Evolutionary conservation across 1,140 invertebrate genomes (phyloP).

Genomic region (Drosophila santomea): DNA sequence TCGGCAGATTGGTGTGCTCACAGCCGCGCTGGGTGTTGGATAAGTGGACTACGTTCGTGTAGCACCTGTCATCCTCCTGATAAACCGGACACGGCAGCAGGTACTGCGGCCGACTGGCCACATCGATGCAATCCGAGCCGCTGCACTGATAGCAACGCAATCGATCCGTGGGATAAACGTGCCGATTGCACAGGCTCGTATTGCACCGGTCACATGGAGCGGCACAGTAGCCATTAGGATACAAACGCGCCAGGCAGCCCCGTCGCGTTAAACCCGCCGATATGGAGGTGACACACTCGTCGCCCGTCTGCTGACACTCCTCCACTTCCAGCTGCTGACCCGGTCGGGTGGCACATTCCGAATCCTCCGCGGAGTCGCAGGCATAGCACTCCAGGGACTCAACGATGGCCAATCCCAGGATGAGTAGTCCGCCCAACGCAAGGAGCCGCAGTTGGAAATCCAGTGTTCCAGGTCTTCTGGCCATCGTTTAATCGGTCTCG

Average conservation of each 20-base stretch:
- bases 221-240: conserved; percentile 67
- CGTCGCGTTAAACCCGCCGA: conserved; percentile 68
- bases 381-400: conserved; percentile 65
- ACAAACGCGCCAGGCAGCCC: conserved; percentile 60
- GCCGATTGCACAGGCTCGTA: conserved; percentile 70
- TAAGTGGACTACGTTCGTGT: conserved; percentile 64
- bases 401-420: neutral
- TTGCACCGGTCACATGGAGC: conserved; percentile 67
- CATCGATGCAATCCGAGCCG: conserved; percentile 68
- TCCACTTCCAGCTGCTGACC: conserved; percentile 75
- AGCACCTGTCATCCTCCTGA: conserved; percentile 64
- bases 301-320: conserved; percentile 45
- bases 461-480: neutral
- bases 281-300: conserved; percentile 69
- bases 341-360: conserved; percentile 68
- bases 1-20: conserved; percentile 57
- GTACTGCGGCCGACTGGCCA: conserved; percentile 36
- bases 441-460: conserved; percentile 4
- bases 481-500: conserved; percentile 19
- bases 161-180: conserved; percentile 67
- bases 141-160: conserved; percentile 74
- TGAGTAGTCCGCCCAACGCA: neutral
- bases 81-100: conserved; percentile 71
- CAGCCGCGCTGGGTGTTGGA: conserved; percentile 70
- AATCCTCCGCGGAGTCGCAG: conserved; percentile 70